Evolutionary conservation across 1,140 invertebrate species (phyloP).

Genomic region (Drosophila bocqueti): DNA sequence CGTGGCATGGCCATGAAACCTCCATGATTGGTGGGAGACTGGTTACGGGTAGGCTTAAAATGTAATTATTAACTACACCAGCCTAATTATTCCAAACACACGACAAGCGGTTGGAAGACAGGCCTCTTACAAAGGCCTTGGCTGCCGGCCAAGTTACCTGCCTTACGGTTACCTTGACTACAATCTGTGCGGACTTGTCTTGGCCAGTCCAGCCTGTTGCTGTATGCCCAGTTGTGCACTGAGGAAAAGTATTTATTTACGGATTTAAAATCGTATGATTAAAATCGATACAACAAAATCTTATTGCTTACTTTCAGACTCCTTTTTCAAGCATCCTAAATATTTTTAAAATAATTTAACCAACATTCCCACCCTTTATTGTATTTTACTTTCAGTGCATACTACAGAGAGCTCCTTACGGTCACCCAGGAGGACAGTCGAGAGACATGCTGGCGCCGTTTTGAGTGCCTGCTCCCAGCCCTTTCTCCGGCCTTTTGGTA

Average conservation of each 20-base stretch:
- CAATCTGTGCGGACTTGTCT: constrained; percentile 10
- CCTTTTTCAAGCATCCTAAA: no score
- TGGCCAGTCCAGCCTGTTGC: constrained; percentile 39
- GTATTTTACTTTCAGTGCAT: constrained; percentile 1
- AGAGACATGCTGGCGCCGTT: constrained; percentile 65
- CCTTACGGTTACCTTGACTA: constrained; percentile 20
- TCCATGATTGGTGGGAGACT: constrained; percentile 19
- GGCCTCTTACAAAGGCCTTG: constrained; percentile 15
- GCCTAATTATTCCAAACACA: constrained; percentile 40
- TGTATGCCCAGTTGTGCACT: constrained; percentile 4
- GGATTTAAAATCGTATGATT: not conserved
- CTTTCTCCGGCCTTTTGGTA: constrained; percentile 15
- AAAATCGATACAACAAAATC: no score
- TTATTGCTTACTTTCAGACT: no score
- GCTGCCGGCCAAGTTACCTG: constrained; percentile 26
- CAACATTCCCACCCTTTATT: not conserved
- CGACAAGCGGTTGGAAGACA: not conserved
- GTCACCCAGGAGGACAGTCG: constrained; percentile 54
- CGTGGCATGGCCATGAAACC: constrained; percentile 30
- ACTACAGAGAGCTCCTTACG: constrained; percentile 26
- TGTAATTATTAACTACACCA: constrained; percentile 48
- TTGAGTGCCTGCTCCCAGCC: constrained; percentile 7
- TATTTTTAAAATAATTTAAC: no score
- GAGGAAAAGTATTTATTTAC: not conserved
- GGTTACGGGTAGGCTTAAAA: not conserved